Evolutionary conservation across 2,888 invertebrate genomes (phyloP).

Genomic region (Zhengitettix transpicula): DNA sequence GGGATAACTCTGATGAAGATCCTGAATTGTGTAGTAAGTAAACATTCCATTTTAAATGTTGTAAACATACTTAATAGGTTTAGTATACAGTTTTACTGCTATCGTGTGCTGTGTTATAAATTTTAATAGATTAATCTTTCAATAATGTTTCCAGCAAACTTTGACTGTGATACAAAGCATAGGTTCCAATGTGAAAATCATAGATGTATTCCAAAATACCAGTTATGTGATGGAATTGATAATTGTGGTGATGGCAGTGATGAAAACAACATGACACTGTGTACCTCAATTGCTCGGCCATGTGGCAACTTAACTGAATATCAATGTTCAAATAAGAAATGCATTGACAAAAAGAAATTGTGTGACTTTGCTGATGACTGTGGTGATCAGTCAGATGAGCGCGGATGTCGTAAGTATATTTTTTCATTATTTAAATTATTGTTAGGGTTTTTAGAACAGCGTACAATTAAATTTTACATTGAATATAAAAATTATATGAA

Average conservation of each 20-base stretch:
- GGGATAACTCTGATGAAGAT: slow-evolving; percentile 79
- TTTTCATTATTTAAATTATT: neutral
- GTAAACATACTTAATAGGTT: too few species aligned
- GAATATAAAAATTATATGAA: too few species aligned
- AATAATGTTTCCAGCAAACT: slow-evolving; percentile 37
- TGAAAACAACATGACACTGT: slow-evolving; percentile 86
- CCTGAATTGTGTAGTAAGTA: slow-evolving; percentile 47
- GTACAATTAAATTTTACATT: too few species aligned
- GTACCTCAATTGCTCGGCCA: slow-evolving; percentile 54
- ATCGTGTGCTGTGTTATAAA: neutral
- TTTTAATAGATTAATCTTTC: neutral
- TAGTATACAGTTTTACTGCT: neutral
- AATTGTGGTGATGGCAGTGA: slow-evolving; percentile 92
- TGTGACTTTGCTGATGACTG: slow-evolving; percentile 87
- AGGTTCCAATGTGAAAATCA: slow-evolving; percentile 84
- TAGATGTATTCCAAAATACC: slow-evolving; percentile 69
- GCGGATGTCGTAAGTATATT: slow-evolving; percentile 58
- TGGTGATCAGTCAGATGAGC: slow-evolving; percentile 76
- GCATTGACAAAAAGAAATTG: slow-evolving; percentile 58
- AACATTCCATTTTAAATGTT: too few species aligned
- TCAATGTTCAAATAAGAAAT: slow-evolving; percentile 75
- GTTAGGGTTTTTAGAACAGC: too few species aligned
- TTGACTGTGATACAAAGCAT: slow-evolving; percentile 67
- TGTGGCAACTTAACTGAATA: slow-evolving; percentile 67
- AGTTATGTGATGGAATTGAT: slow-evolving; percentile 79